phyloP scores from a whole-genome alignment of 2,113 vertebrate genomes.

The Vidua chalybeata region DNA sequence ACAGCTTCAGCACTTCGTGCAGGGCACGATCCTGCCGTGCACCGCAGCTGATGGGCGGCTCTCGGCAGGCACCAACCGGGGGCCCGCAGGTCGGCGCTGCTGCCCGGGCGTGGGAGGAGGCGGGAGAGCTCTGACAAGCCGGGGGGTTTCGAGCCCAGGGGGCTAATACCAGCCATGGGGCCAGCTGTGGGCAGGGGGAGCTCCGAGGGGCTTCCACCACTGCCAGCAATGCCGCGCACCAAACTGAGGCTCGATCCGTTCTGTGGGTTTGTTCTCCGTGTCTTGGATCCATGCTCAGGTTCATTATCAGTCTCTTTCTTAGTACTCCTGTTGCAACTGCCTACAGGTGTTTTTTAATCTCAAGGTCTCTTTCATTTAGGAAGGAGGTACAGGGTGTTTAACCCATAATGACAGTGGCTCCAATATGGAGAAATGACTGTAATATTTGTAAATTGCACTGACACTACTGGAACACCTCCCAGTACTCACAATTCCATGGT shows the following conservation, averaged over 20 bases:
- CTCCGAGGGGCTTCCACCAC: background rate
- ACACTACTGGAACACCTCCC: too few relatives aligned
- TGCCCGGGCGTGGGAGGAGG: background rate
- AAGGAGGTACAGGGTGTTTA: background rate
- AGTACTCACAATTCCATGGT: background rate
- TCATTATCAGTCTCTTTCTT: background rate
- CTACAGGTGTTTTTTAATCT: background rate
- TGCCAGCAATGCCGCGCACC: background rate
- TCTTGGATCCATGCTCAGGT: background rate
- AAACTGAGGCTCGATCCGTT: background rate
- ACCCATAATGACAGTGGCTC: background rate
- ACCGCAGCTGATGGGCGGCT: background rate
- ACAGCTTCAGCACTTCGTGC: background rate
- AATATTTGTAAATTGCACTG: background rate
- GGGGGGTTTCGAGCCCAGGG: background rate
- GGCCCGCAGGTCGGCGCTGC: too few relatives aligned
- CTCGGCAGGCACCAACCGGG: background rate
- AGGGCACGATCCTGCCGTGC: background rate
- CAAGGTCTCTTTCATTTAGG: background rate
- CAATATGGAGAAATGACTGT: background rate
- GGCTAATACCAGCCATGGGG: background rate
- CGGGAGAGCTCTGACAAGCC: background rate
- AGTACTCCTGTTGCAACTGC: background rate
- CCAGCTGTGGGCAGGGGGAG: background rate
- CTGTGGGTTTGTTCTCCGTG: background rate